Conservation (phyloP, 2,113 vertebrate species). For the Gulo gulo region DNA sequence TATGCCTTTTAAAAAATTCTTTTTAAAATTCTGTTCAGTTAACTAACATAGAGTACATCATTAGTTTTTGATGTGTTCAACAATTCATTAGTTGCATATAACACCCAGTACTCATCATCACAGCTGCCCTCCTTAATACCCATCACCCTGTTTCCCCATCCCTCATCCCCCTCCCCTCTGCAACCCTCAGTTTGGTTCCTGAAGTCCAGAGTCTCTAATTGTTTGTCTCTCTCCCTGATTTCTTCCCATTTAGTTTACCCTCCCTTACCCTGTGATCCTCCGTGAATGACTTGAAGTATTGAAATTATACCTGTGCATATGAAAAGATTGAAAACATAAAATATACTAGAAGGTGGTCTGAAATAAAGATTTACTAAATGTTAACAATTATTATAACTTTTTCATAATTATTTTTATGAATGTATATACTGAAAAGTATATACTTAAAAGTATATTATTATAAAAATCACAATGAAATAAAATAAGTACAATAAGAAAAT, state of each 20-base stretch:
- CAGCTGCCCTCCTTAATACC: too few relatives aligned
- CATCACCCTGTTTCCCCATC: too few relatives aligned
- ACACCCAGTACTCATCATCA: too few relatives aligned
- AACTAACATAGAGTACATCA: too few relatives aligned
- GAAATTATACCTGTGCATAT: not conserved
- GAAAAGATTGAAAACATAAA: not conserved
- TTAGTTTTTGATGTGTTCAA: too few relatives aligned
- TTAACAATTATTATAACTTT: not conserved
- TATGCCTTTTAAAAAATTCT: not conserved
- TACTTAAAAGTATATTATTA: not conserved
- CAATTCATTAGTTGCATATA: too few relatives aligned
- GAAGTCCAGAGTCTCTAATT: too few relatives aligned
- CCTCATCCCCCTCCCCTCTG: too few relatives aligned
- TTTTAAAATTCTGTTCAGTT: not conserved
- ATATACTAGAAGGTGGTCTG: not conserved
- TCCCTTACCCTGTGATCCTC: too few relatives aligned
- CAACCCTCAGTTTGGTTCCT: too few relatives aligned
- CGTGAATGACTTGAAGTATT: not conserved
- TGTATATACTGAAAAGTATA: not conserved
- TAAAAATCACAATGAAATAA: not conserved
- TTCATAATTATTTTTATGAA: not conserved
- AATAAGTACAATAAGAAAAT: not conserved
- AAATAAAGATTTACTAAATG: conserved; percentile 5
- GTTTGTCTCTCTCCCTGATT: too few relatives aligned
- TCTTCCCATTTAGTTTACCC: too few relatives aligned